phyloP scores from a whole-genome alignment of 1,140 invertebrate species.

The Drosophila prosaltans region DNA sequence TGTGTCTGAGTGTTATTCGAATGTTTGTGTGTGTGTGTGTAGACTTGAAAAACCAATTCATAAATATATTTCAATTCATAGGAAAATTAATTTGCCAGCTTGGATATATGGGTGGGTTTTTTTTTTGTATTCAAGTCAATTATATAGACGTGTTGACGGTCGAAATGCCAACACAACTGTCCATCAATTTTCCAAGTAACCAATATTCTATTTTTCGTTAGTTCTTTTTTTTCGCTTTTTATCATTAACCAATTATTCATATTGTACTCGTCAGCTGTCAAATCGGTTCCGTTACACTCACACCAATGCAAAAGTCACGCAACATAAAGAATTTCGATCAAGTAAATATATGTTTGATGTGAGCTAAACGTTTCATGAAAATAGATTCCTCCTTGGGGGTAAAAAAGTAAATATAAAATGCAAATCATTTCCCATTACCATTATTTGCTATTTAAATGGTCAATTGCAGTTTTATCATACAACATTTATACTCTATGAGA shows the following conservation, averaged over 20 bases:
- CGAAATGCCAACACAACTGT: conserved; percentile 68
- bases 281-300: conserved; percentile 36
- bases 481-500: conserved; percentile 16
- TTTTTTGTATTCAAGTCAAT: conserved; percentile 42
- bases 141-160: conserved; percentile 75
- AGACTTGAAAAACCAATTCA: conserved; percentile 68
- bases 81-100: conserved; percentile 71
- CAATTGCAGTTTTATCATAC: conserved; percentile 54
- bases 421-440: conserved; percentile 46
- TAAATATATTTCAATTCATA: conserved; percentile 75
- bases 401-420: conserved; percentile 19
- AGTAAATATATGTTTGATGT: conserved; percentile 9
- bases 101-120: conserved; percentile 17
- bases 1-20: conserved; percentile 41
- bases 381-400: not conserved
- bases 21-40: conserved; percentile 27
- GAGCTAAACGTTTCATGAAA: conserved; percentile 30
- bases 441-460: conserved; percentile 54
- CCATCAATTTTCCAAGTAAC: conserved; percentile 59
- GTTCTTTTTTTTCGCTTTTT: conserved; percentile 35
- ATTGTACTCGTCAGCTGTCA: conserved; percentile 71
- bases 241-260: conserved; percentile 71
- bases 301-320: conserved; percentile 19
- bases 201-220: conserved; percentile 40
- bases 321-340: conserved; percentile 4